Base-by-base conservation (phyloP, 2,113 vertebrate genomes). In the Phyllostomus hastatus region DNA sequence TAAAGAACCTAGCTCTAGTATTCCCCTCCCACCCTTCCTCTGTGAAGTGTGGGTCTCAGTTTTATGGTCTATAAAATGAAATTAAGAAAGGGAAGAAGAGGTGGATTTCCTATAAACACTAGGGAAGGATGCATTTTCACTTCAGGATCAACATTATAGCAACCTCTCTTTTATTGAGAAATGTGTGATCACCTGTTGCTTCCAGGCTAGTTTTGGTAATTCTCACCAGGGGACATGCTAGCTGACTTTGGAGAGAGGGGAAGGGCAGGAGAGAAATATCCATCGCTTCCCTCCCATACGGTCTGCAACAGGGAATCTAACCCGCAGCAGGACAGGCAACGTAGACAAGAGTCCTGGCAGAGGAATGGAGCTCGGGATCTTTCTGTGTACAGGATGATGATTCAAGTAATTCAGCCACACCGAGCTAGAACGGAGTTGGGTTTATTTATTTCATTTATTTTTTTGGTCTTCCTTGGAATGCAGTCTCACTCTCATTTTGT, bases 181-280 rank as follows among this genome's bases (percentile, higher is more conserved):
- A 76, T 69, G 46, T 78, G 17, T 88, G 91, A 67, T n/a, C 75
- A 96, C 52, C 22, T 95, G 91, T 96, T 96, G 80, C 46, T 89
- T 81, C 50, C n/a, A 35, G 24, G 7, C 50, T 69, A 81, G 24
- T 94, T 97, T 95, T 59, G 24, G 22, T 59, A 19, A 59, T 59
- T 59, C 24, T 59, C 57, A 26, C 57, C 24, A 24, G 57, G 57
- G 57, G 57, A 59, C 57, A 59, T 59, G 57, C 24, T 59, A 9
- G 15, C 24, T 59, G 57, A 59, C 22, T 59, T 59, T 26, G 24
- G 57, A 26, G 57, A 59, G 57, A 59, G 22, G 57, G 57, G 57
- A 59, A 59, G 57, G 57, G 57, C 10, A 24, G 24, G 22, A 59
- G 57, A 59, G 22, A 59, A 59, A 59, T 26, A 59, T 59, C 57